phyloP scores from a whole-genome alignment of 2,113 vertebrate genomes.

The Aptenodytes forsteri region DNA sequence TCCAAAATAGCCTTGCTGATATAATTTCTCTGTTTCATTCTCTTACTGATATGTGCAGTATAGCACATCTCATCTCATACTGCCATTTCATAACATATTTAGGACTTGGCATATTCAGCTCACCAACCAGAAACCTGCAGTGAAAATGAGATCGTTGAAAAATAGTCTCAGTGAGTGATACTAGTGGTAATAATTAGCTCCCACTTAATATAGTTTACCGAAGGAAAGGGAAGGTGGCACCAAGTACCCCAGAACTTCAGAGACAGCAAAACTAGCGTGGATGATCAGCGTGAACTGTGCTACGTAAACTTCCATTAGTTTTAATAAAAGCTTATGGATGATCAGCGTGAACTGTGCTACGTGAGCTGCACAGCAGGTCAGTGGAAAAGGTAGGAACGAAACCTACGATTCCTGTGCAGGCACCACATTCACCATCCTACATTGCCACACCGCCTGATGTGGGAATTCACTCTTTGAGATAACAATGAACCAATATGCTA shows the following conservation, averaged over 20 bases:
- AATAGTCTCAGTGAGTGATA: neutral
- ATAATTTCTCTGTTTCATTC: neutral
- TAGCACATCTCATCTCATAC: neutral
- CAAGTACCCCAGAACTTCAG: neutral
- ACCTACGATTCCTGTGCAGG: neutral
- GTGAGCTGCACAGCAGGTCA: neutral
- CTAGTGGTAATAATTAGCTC: neutral
- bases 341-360: neutral
- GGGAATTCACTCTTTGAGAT: neutral
- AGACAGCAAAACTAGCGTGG: neutral
- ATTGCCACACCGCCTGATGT: accelerated
- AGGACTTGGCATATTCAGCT: neutral
- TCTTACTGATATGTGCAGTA: neutral
- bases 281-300: neutral
- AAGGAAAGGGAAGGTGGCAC: neutral
- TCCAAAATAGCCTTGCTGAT: neutral
- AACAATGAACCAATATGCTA: neutral
- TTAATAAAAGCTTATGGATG: too few relatives aligned
- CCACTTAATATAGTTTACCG: neutral
- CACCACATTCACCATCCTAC: neutral
- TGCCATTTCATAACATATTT: neutral
- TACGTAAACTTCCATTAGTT: too few relatives aligned
- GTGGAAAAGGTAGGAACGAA: neutral
- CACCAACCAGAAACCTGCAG: neutral
- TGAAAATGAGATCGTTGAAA: neutral